Evolutionary conservation across 2,888 invertebrate species (phyloP).

Genomic region (Heliconius erato): DNA sequence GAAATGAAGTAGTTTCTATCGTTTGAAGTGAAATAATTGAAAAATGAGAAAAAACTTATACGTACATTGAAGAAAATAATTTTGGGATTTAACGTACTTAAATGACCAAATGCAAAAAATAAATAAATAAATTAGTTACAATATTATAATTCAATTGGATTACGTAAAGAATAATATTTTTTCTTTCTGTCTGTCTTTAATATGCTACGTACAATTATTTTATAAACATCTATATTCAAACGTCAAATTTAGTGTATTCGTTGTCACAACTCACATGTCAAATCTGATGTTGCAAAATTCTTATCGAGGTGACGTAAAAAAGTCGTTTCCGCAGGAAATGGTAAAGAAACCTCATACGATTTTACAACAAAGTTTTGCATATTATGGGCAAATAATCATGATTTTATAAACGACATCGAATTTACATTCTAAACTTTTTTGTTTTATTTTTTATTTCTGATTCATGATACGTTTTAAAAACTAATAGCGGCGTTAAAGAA

Average conservation of each 20-base stretch:
- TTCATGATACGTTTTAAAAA: background rate
- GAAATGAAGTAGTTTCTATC: background rate
- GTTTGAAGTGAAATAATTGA: too few species aligned
- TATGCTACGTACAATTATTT: background rate
- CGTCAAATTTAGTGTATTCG: background rate
- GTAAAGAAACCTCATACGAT: conserved; percentile 49
- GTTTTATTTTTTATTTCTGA: background rate
- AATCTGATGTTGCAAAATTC: conserved; percentile 27
- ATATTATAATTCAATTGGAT: too few species aligned
- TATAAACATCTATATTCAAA: background rate
- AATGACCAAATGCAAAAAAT: too few species aligned
- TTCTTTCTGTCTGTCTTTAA: background rate
- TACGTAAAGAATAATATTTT: too few species aligned
- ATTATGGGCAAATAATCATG: background rate
- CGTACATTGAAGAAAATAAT: too few species aligned
- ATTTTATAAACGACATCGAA: background rate
- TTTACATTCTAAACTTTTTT: background rate
- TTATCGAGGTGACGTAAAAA: conserved; percentile 48
- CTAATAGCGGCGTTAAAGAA: background rate
- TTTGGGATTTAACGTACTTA: too few species aligned
- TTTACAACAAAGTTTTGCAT: conserved; percentile 39
- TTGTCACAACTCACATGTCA: conserved; percentile 8
- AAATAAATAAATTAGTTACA: too few species aligned
- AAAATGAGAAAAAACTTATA: too few species aligned
- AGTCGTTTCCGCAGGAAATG: conserved; percentile 66